These are phyloP conservation scores for Apamea monoglypha DNA, from an alignment of 2,888 invertebrate species.

Conservation along the genomic window DNA sequence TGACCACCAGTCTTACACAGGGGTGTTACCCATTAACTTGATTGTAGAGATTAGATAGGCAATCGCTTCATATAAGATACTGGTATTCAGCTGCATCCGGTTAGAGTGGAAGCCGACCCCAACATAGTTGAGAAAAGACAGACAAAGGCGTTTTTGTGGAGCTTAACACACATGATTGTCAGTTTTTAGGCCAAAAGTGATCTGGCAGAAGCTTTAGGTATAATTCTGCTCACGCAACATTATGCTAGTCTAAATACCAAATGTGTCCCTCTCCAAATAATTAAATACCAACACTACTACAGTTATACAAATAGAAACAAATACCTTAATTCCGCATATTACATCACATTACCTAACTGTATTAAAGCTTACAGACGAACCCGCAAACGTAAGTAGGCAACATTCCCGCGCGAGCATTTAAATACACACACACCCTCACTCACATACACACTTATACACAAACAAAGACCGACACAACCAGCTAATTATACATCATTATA, in stretches of 20 bases:
- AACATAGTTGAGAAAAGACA: not conserved
- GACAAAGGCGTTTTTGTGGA: not conserved
- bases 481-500: slow-evolving; percentile 89
- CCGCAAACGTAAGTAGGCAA: slow-evolving; percentile 60
- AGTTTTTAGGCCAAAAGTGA: not conserved
- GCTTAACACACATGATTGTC: not conserved
- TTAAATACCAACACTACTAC: not conserved
- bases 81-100: not conserved
- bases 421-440: slow-evolving; percentile 41
- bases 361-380: slow-evolving; percentile 55
- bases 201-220: not conserved
- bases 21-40: not conserved
- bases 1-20: not conserved
- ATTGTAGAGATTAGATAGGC: no score
- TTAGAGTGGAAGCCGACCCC: not conserved
- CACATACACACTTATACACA: slow-evolving; percentile 49
- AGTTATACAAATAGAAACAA: slow-evolving; percentile 25
- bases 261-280: slow-evolving; percentile 10
- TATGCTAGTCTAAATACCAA: not conserved
- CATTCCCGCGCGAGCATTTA: slow-evolving; percentile 58
- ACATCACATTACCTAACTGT: slow-evolving; percentile 45
- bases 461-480: slow-evolving; percentile 70
- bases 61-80: no score
- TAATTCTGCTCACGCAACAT: not conserved
- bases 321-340: slow-evolving; percentile 39